Evolutionary conservation across 2,113 vertebrate genomes (phyloP), one percentile per base, ranked within the genome.

Genomic region (Aspidoscelis tigris): DNA sequence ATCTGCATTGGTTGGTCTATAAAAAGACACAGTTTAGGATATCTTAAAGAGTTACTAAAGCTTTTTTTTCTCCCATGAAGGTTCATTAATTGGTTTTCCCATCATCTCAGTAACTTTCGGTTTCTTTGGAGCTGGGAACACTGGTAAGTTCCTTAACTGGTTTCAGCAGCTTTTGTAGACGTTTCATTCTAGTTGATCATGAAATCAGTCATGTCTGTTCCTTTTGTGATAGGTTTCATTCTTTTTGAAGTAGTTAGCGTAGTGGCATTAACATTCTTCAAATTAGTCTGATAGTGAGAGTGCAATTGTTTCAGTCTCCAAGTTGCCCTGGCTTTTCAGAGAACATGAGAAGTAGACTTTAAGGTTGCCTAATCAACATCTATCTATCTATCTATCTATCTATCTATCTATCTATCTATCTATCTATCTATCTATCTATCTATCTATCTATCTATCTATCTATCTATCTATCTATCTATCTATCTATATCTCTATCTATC

Each of bases 71-170:
- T 64, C 58, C 83, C 58, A 44, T 77, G 0, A 92, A 97, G 97
- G 89, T 97, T 97, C 91, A 96, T 97, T 93, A 99, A 98, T 94
- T 99, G 98, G 99, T 99, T 99, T 95, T 97, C 99, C 53, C 99
- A 99, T 92, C 99, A 99, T 92, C 90, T 99, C 93, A 99, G 98
- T 95, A 99, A 99, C 94, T 99, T 99, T 84, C 98, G 99, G 84
- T 99, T 99, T 88, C 96, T 98, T 55, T 99, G 99, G 98, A 99
- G 98, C 93, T 99, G 99, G 99, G 98, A 99, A 85, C 98, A 99
- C 88, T 99, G 99, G 99, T 99, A 94, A 97, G 97, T 33, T 83
- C 83, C 39, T 78, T 11, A 55, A 61, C 84, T 0, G 0, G 12
- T 33, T 85, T 0, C 85, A 61, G 22, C 6, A 47, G 41, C 12